phyloP scores from a whole-genome alignment of 2,113 vertebrate species.

The Ptyas mucosa region DNA sequence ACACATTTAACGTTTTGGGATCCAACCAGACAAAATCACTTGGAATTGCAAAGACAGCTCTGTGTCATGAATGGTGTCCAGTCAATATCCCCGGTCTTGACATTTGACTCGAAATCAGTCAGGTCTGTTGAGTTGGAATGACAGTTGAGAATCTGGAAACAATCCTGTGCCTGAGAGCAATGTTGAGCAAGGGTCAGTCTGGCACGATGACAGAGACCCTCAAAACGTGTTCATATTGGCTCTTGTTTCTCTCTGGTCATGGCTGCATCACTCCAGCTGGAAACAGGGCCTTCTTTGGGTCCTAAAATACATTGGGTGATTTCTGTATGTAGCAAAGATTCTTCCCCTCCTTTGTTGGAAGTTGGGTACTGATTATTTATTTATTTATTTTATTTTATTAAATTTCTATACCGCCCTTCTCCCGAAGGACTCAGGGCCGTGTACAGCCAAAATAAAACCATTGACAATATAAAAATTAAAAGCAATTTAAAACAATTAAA shows the following conservation, averaged over 20 bases:
- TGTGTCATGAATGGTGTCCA: background rate
- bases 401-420: too few species aligned
- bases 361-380: background rate
- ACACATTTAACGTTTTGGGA: background rate
- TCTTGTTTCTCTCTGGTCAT: background rate
- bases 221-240: background rate
- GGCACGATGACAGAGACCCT: background rate
- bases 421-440: too few species aligned
- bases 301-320: background rate
- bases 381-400: too few species aligned
- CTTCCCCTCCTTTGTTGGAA: background rate
- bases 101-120: background rate
- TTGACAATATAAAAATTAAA: too few species aligned
- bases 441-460: too few species aligned
- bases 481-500: too few species aligned
- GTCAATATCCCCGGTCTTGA: background rate
- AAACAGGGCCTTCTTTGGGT: background rate
- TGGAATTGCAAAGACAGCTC: background rate
- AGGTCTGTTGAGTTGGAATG: background rate
- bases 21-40: background rate
- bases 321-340: background rate
- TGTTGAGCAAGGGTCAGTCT: background rate
- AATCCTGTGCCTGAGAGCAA: background rate
- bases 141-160: background rate
- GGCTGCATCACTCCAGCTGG: background rate